A percentile compares a stretch with the other conserved stretches of the same genome.
Evolutionary conservation across 2,888 invertebrate genomes (phyloP).

Genomic region (Pharmacophagus antenor): DNA sequence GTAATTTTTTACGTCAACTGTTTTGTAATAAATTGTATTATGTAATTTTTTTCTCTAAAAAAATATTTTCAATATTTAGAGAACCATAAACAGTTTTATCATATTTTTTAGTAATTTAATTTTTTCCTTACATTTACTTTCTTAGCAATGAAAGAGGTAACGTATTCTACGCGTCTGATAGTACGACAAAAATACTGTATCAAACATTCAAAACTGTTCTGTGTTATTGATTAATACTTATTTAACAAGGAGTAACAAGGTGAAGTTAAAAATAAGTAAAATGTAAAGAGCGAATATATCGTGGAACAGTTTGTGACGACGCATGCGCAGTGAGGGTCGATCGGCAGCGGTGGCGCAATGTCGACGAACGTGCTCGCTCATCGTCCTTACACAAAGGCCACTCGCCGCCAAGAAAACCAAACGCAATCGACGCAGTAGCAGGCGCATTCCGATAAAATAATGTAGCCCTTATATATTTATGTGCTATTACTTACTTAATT

Average conservation of each 20-base stretch:
- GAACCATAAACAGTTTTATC: too few species aligned
- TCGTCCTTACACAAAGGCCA: constrained; percentile 44
- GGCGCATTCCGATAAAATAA: constrained; percentile 2
- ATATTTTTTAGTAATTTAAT: too few species aligned
- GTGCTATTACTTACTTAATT: not conserved
- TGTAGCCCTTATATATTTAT: not conserved
- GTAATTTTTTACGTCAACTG: too few species aligned
- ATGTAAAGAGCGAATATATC: not conserved
- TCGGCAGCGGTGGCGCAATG: constrained; percentile 49
- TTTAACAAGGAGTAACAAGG: too few species aligned
- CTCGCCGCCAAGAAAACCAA: constrained; percentile 29
- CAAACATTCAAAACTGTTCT: too few species aligned
- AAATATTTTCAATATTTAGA: too few species aligned
- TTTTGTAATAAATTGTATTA: not conserved
- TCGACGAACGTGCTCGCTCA: constrained; percentile 42
- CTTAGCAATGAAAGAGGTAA: too few species aligned
- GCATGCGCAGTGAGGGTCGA: constrained; percentile 33
- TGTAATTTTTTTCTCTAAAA: too few species aligned
- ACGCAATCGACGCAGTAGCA: constrained; percentile 4
- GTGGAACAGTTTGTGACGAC: constrained; percentile 13
- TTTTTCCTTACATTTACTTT: too few species aligned
- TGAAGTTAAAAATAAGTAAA: not conserved
- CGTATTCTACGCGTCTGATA: too few species aligned
- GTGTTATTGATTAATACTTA: not conserved
- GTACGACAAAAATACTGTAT: too few species aligned